phyloP scores from a whole-genome alignment of 2,113 vertebrate species.

The Enhydra lutris region DNA sequence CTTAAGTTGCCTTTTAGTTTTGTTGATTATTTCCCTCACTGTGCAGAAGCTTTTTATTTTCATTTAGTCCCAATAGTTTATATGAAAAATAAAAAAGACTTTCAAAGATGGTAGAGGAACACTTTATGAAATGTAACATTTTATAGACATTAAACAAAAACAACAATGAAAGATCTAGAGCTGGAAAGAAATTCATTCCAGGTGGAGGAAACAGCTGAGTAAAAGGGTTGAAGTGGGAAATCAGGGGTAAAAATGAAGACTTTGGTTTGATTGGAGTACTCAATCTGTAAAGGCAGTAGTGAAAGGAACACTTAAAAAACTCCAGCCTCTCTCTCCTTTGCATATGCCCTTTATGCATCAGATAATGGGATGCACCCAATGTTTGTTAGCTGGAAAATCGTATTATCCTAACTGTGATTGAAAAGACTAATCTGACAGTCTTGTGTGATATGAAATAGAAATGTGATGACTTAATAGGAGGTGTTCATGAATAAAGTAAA shows the following conservation, averaged over 20 bases:
- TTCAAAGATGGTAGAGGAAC: not conserved
- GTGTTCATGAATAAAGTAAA: not conserved
- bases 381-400: not conserved
- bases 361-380: not conserved
- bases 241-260: not conserved
- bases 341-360: not conserved
- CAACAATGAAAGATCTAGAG: not conserved
- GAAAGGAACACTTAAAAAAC: rapidly evolving
- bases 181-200: not conserved
- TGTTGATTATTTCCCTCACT: not conserved
- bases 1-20: not conserved
- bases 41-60: not conserved
- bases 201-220: not conserved
- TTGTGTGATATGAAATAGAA: not conserved
- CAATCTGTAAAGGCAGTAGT: too few relatives aligned
- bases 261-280: rapidly evolving
- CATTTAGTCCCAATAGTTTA: not conserved
- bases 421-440: not conserved
- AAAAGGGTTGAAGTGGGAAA: not conserved
- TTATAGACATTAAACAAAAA: not conserved
- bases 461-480: not conserved
- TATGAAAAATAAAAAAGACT: not conserved
- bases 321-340: not conserved
- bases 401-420: not conserved
- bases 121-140: not conserved